phyloP scores from a whole-genome alignment of 2,113 vertebrate genomes.

The Tragelaphus buxtoni region DNA sequence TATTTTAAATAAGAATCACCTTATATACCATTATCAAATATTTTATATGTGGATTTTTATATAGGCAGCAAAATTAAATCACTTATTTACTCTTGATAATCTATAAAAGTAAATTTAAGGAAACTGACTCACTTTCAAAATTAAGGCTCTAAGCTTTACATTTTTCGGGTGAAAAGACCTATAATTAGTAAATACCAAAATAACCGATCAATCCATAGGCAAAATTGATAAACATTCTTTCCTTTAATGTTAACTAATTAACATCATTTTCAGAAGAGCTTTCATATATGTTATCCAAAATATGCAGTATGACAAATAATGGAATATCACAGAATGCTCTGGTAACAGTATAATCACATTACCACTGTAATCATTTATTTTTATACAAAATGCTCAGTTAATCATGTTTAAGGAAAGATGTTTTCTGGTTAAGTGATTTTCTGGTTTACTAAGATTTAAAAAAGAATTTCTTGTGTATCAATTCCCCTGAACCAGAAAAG shows the following conservation, averaged over 20 bases:
- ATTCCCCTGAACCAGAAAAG: background rate
- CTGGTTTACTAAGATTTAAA: conserved; percentile 7
- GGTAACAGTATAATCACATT: background rate
- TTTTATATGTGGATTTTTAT: background rate
- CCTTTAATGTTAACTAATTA: background rate
- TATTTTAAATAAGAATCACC: conserved; percentile 3
- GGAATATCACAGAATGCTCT: background rate
- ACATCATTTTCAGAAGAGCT: background rate
- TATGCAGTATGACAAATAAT: background rate
- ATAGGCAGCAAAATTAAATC: background rate
- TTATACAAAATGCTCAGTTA: background rate
- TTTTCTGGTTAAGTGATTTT: background rate
- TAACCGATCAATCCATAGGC: background rate
- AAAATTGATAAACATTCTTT: background rate
- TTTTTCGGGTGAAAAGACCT: background rate
- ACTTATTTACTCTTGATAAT: background rate
- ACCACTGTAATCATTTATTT: background rate
- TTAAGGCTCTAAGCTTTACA: background rate
- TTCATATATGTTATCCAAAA: background rate
- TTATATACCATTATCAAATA: background rate
- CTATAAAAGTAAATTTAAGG: background rate
- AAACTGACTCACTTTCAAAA: background rate
- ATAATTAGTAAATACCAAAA: background rate
- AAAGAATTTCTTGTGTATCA: background rate
- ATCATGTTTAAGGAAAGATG: background rate